These are phyloP conservation scores for Zaprionus vittiger DNA, from an alignment of 1,140 invertebrate species.

Conservation along the genomic window DNA sequence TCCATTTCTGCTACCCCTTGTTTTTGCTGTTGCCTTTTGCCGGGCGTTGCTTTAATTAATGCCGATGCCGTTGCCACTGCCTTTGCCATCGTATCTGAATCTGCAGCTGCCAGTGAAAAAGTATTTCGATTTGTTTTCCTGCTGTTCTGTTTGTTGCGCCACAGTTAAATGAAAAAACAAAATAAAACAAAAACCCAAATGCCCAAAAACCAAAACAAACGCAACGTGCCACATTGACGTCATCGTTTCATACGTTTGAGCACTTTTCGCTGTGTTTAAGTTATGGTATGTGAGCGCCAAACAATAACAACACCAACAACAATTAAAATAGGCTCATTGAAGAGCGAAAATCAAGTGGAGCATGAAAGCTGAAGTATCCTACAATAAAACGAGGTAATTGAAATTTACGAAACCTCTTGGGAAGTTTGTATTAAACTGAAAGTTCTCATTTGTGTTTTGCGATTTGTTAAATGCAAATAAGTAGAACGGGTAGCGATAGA, in stretches of 20 bases:
- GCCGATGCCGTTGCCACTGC: slow-evolving; percentile 38
- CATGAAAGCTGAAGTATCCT: neutral
- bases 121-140: slow-evolving; percentile 70
- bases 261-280: slow-evolving; percentile 1
- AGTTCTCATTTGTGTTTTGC: neutral
- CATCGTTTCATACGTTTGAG: slow-evolving; percentile 17
- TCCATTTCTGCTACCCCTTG: neutral
- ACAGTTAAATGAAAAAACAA: slow-evolving; percentile 56
- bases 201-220: slow-evolving; percentile 40
- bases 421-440: neutral
- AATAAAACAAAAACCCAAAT: slow-evolving; percentile 31
- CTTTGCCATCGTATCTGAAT: slow-evolving; percentile 41
- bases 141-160: slow-evolving; percentile 48
- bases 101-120: slow-evolving; percentile 69
- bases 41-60: slow-evolving; percentile 67
- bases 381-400: neutral
- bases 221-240: slow-evolving; percentile 54
- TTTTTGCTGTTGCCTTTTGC: neutral
- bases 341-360: neutral
- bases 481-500: neutral
- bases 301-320: neutral
- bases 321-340: neutral
- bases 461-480: neutral
- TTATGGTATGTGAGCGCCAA: slow-evolving; percentile 1
- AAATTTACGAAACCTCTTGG: neutral